A percentile compares a stretch with the other conserved stretches of the same genome.
Conservation (phyloP, 1,140 invertebrate genomes). For the Pogonognathellus flavescens region DNA sequence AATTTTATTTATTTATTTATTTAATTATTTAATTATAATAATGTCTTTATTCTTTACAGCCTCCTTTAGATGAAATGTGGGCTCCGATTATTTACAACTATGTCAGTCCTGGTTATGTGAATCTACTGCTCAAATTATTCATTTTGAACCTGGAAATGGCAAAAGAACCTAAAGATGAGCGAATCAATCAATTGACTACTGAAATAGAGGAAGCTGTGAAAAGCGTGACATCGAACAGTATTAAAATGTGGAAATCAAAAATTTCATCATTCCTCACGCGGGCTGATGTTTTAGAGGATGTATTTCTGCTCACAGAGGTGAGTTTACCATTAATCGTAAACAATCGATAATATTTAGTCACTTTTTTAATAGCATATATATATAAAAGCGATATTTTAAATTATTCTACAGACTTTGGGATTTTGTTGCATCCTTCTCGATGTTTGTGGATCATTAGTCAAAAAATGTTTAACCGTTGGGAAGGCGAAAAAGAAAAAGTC, state of each 20-base stretch:
- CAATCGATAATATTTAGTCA: not conserved
- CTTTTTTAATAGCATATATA: not conserved
- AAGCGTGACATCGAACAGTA: not conserved
- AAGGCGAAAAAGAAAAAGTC: conserved; percentile 54
- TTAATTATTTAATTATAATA: not conserved
- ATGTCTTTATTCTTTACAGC: conserved; percentile 10
- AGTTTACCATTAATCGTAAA: not conserved
- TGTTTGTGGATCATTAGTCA: conserved; percentile 35
- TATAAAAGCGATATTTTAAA: not conserved
- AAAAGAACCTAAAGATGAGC: conserved; percentile 20
- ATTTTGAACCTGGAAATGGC: conserved; percentile 23
- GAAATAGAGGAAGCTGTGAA: conserved; percentile 10
- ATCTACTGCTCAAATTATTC: conserved; percentile 50
- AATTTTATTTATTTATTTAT: not conserved
- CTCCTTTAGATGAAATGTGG: conserved; percentile 59
- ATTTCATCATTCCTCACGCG: conserved; percentile 19
- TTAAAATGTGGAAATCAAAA: conserved; percentile 8
- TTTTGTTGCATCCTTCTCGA: conserved; percentile 56
- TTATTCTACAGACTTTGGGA: conserved; percentile 48
- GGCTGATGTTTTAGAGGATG: conserved; percentile 48
- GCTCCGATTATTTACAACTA: conserved; percentile 49
- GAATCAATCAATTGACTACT: not conserved
- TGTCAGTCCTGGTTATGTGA: conserved; percentile 2
- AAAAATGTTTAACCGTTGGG: not conserved
- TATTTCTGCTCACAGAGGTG: conserved; percentile 54